These are phyloP conservation scores for Petaurus breviceps DNA, from an alignment of 2,113 vertebrate genomes.

Conservation along the genomic window DNA sequence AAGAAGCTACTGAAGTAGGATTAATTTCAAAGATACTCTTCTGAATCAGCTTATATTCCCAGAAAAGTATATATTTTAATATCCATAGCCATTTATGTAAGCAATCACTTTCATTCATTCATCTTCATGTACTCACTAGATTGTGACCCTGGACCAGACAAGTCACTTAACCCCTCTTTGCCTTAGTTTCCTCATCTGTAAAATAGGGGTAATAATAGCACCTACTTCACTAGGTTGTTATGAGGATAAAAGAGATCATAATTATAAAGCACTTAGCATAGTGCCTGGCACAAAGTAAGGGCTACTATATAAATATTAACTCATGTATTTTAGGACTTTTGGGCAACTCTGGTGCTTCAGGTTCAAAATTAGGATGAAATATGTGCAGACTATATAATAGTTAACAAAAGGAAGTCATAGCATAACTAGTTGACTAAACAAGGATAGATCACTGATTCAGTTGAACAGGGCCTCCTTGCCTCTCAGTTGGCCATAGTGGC, in stretches of 20 bases:
- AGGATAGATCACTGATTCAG: not conserved
- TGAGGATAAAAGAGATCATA: not conserved
- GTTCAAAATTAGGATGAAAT: not conserved
- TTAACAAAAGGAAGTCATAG: not conserved
- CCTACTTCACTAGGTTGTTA: not conserved
- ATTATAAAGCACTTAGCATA: not conserved
- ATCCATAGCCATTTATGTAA: not conserved
- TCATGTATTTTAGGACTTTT: not conserved
- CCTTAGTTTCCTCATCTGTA: not conserved
- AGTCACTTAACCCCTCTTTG: not conserved
- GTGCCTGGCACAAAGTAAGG: not conserved
- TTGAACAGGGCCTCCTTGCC: not conserved
- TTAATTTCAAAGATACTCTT: not conserved
- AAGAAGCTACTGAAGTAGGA: not conserved
- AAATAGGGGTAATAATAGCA: not conserved
- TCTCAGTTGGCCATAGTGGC: not conserved
- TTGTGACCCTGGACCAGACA: not conserved
- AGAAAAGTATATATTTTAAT: not conserved
- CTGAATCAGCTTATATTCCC: not conserved
- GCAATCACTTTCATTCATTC: not conserved
- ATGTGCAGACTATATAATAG: not conserved
- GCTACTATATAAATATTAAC: not conserved
- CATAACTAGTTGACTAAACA: not conserved
- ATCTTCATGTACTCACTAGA: not conserved
- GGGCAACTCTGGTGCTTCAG: not conserved